A percentile compares a stretch with the other conserved stretches of the same genome.
Evolutionary conservation across 2,888 invertebrate species (phyloP).

Genomic region (Agriopis marginaria): DNA sequence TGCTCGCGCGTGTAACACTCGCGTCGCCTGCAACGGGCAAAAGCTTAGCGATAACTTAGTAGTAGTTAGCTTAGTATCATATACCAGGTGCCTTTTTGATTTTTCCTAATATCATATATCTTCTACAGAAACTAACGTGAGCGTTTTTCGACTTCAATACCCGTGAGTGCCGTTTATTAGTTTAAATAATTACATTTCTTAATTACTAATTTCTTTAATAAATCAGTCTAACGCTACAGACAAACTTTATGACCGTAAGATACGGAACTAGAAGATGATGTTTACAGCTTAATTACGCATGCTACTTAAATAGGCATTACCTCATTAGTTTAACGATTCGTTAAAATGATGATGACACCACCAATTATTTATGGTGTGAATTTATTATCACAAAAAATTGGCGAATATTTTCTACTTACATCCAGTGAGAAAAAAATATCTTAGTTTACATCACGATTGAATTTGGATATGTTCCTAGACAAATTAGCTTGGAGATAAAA

Average conservation of each 20-base stretch:
- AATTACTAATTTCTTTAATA: no score
- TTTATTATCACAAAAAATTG: slow-evolving; percentile 16
- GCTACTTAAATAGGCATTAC: slow-evolving; percentile 25
- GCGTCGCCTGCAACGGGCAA: no score
- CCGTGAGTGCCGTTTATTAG: no score
- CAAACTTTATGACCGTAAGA: neutral
- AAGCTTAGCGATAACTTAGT: no score
- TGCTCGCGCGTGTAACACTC: no score
- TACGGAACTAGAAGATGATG: neutral
- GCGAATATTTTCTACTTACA: slow-evolving; percentile 4
- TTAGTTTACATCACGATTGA: neutral
- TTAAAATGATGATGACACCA: slow-evolving; percentile 25
- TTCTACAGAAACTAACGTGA: no score
- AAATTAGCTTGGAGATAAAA: slow-evolving; percentile 6
- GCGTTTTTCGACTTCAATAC: no score
- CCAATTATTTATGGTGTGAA: slow-evolving; percentile 4
- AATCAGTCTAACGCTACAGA: neutral
- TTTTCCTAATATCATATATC: no score
- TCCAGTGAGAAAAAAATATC: no score
- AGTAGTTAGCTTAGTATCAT: no score
- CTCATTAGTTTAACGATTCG: slow-evolving; percentile 27
- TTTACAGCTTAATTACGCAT: slow-evolving; percentile 11
- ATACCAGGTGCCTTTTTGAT: no score
- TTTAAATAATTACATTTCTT: no score
- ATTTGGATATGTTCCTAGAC: slow-evolving; percentile 10